phyloP scores from a whole-genome alignment of 92 coral and sea anemone genomes.

The Scolanthus callimorphus region DNA sequence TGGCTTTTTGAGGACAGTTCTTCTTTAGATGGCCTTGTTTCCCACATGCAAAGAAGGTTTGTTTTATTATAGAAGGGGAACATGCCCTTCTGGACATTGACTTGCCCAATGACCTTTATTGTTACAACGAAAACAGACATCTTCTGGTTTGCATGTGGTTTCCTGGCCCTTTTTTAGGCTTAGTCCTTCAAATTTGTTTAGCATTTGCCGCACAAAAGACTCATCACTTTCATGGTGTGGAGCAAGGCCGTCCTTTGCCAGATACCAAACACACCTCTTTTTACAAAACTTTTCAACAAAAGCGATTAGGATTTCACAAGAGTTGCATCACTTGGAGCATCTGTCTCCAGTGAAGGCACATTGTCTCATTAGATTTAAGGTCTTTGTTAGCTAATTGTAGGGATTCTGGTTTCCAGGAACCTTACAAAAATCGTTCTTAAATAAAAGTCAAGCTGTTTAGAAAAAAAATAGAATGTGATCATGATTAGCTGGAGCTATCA shows the following conservation, averaged over 20 bases:
- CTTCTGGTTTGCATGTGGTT: neutral
- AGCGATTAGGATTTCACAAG: slow-evolving; percentile 10
- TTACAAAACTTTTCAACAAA: neutral
- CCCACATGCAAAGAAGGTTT: slow-evolving; percentile 28
- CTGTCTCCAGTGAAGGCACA: slow-evolving; percentile 1
- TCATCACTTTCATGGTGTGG: slow-evolving; percentile 14
- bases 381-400: neutral
- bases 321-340: slow-evolving; percentile 10
- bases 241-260: slow-evolving; percentile 27
- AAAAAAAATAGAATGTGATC: too few species aligned
- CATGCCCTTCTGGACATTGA: slow-evolving; percentile 27
- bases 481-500: too few species aligned
- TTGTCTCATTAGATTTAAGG: neutral
- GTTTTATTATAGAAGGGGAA: slow-evolving; percentile 26
- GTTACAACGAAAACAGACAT: slow-evolving; percentile 25
- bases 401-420: too few species aligned
- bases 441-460: too few species aligned
- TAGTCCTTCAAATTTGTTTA: slow-evolving; percentile 8
- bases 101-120: slow-evolving; percentile 42
- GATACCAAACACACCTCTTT: too few species aligned
- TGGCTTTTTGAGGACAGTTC: too few species aligned
- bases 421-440: slow-evolving; percentile 5
- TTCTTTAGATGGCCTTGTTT: slow-evolving; percentile 33
- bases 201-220: slow-evolving; percentile 16
- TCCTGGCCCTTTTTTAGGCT: too few species aligned